Conservation (phyloP, 2,797 vertebrate species). For the Orestias chungarensis region DNA sequence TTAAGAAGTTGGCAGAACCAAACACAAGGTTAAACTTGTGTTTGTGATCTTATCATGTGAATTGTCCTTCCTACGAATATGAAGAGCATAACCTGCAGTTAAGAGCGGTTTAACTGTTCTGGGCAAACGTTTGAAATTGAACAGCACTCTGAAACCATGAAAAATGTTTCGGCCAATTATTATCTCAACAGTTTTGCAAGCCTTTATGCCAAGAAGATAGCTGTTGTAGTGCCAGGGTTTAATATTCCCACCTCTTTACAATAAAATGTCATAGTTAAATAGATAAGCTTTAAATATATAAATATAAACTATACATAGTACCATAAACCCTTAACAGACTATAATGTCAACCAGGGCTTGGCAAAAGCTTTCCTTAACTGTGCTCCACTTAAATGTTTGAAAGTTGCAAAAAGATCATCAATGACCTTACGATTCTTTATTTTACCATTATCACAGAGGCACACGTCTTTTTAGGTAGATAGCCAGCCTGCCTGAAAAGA, state of each 20-base stretch:
- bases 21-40: background rate
- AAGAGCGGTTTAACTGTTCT: background rate
- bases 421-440: no score
- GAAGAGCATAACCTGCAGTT: background rate
- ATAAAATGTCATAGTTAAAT: background rate
- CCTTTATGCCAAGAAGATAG: conserved; percentile 18
- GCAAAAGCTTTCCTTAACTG: background rate
- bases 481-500: no score
- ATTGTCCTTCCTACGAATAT: background rate
- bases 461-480: no score
- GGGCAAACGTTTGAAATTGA: background rate
- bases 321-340: background rate
- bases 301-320: no score
- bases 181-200: conserved; percentile 54
- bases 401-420: background rate
- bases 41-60: background rate
- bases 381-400: background rate
- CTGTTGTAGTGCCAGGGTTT: conserved; percentile 4
- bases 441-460: no score
- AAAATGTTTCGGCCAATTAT: conserved; percentile 42
- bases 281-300: no score
- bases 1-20: background rate
- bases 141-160: background rate
- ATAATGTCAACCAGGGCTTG: background rate
- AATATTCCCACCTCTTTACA: conserved; percentile 25